Base-by-base conservation (phyloP, 2,113 vertebrate genomes). In the Platanista minor region DNA sequence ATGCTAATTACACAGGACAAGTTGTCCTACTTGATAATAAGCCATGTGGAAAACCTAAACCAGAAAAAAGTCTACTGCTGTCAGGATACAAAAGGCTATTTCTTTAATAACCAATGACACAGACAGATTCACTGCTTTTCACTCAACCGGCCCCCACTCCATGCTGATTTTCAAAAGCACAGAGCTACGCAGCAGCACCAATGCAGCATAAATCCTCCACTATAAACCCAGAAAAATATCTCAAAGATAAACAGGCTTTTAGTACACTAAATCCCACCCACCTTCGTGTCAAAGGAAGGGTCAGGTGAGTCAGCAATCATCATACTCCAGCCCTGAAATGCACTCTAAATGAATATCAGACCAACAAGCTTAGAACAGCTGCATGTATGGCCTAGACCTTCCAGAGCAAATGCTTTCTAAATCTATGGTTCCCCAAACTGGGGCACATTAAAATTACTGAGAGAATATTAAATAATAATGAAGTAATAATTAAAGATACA, bases 1-100 rank as follows among this genome's bases (percentile, higher is more conserved):
- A 99, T 6, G 54, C 64, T 99, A 98, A 99, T 98, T 94, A 81
- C 97, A 98, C 98, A 97, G 21, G 99, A 99, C 99, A 99, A 98
- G 95, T 98, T 99, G 99, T 99, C 99, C 99, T 82, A 98, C 75
- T 94, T 12, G 71, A 98, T 99, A 99, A 98, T 52, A 97, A 98
- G 93, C 97, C 98, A 97, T 97, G 98, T 98, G 92, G 98, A 99
- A 99, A 99, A 97, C 91, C 95, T 98, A 98, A 98, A 98, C 98
- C 98, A 98, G 96, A 98, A 98, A 98, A 98, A 98, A 98, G 98
- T 98, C 98, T 97, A 97, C 21, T 77, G 94, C 97, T 97, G 97
- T 96, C 95, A 74, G 71, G 0, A 1, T 8, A 98, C 97, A 98
- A 98, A 98, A 97, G 97, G 92, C 69, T 91, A 97, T 87, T 97